Conservation (phyloP, 2,888 invertebrate genomes). For the Cephus sareptanus region DNA sequence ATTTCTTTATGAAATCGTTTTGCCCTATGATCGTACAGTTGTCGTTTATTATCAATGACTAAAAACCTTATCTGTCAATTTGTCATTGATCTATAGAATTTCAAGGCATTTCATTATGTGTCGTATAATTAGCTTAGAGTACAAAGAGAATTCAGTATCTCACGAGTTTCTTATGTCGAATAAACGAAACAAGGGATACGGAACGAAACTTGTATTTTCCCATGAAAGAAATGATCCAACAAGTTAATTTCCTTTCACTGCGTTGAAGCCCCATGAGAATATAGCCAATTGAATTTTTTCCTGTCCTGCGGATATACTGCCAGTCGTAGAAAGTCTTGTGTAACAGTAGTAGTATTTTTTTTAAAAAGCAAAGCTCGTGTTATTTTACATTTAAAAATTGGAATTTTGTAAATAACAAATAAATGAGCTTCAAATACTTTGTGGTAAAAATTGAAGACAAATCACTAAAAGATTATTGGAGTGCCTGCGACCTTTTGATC, state of each 20-base stretch:
- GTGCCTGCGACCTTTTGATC: neutral
- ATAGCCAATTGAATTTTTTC: neutral
- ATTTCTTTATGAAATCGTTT: neutral
- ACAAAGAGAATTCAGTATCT: neutral
- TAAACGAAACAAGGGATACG: neutral
- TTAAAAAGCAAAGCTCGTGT: neutral
- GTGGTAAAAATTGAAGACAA: neutral
- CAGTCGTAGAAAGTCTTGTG: neutral
- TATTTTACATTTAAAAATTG: neutral
- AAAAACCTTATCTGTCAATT: neutral
- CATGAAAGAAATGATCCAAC: neutral
- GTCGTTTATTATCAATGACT: neutral
- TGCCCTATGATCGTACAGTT: neutral
- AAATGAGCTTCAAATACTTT: neutral
- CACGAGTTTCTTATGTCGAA: neutral
- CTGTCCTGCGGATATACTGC: neutral
- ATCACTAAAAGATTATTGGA: neutral
- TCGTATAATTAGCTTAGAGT: neutral
- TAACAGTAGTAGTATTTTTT: neutral
- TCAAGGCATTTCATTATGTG: neutral
- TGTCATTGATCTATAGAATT: neutral
- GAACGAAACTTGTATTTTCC: neutral
- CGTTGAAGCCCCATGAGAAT: neutral
- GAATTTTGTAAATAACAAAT: neutral
- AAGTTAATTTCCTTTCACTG: neutral